These are phyloP conservation scores for Characodon lateralis DNA, from an alignment of 2,797 vertebrate genomes.

Conservation along the genomic window DNA sequence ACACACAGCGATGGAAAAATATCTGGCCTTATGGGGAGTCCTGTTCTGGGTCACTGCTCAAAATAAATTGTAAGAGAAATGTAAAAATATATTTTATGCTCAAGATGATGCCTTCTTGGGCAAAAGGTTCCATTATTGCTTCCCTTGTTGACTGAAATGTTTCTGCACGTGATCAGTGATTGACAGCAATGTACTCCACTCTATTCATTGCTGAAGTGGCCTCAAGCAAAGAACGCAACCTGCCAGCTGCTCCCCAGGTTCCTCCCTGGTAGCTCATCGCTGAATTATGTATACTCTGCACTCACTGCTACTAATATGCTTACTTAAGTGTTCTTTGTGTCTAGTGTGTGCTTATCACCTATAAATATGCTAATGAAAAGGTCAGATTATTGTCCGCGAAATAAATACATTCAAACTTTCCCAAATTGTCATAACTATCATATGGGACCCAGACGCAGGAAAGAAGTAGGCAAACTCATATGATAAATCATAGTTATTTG, in stretches of 20 bases:
- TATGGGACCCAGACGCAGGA: neutral
- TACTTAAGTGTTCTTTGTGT: neutral
- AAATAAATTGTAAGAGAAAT: constrained; percentile 6
- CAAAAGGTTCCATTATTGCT: neutral
- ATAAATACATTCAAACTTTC: neutral
- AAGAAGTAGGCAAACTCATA: neutral
- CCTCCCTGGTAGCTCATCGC: neutral
- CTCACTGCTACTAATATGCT: neutral
- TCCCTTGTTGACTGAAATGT: neutral
- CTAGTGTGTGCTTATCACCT: neutral
- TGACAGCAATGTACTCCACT: neutral
- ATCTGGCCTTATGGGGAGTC: constrained; percentile 37
- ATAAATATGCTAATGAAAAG: neutral
- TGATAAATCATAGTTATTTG: neutral
- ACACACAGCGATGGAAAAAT: constrained; percentile 2
- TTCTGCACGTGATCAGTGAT: neutral
- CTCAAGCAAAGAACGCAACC: neutral
- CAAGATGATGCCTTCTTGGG: neutral
- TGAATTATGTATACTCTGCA: neutral
- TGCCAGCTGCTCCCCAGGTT: neutral
- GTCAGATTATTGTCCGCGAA: neutral
- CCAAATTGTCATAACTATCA: neutral
- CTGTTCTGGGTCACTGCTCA: constrained; percentile 27
- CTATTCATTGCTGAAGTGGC: neutral
- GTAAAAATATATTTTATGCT: neutral